Conservation (phyloP, 2,797 vertebrate species). For the Lemur catta region DNA sequence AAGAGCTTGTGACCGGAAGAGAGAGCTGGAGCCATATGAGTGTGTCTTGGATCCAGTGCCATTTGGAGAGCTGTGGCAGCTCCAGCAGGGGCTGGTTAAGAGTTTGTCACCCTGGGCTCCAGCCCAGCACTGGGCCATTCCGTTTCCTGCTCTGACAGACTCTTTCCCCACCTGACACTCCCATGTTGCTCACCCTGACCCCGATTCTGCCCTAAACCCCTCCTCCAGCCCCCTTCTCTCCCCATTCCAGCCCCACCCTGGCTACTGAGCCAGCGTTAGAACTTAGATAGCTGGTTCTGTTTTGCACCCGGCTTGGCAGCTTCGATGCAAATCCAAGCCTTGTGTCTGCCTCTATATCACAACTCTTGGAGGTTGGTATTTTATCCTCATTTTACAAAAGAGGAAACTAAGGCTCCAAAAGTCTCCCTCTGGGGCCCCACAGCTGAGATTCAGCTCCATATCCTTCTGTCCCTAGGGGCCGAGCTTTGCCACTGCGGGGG, state of each 20-base stretch:
- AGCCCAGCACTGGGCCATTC: neutral
- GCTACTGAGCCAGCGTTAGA: neutral
- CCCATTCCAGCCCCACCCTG: neutral
- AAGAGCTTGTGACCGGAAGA: slow-evolving; percentile 36
- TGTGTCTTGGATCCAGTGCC: neutral
- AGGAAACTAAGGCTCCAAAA: neutral
- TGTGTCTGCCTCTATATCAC: neutral
- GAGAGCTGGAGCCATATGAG: neutral
- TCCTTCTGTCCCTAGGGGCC: neutral
- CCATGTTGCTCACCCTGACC: neutral
- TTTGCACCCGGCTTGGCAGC: slow-evolving; percentile 16
- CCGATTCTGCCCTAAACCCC: neutral
- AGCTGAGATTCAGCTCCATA: neutral
- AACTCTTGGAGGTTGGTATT: neutral
- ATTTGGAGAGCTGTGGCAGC: rapidly evolving
- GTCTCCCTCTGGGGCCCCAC: neutral
- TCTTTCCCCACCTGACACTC: neutral
- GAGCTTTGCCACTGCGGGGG: neutral
- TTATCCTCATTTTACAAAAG: neutral
- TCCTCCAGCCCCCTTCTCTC: neutral
- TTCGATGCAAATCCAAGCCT: neutral
- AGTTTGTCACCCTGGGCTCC: neutral
- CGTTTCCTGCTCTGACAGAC: neutral
- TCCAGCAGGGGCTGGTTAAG: neutral
- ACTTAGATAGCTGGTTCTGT: neutral